phyloP scores from a whole-genome alignment of 2,113 vertebrate species.

The Amazona vittata region DNA sequence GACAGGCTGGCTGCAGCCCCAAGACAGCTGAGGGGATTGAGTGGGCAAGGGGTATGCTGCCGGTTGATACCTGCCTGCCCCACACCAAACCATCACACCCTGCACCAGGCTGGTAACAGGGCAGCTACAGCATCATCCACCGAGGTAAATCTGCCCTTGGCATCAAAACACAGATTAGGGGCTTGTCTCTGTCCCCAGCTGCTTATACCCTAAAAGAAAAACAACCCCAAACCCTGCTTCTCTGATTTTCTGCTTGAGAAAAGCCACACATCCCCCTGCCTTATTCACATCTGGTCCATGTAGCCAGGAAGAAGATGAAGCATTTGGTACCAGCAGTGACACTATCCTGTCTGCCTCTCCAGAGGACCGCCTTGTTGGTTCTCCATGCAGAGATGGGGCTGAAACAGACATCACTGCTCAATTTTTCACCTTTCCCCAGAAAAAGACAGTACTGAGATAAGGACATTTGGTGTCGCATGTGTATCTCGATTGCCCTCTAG shows the following conservation, averaged over 20 bases:
- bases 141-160: not conserved
- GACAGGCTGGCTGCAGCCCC: not conserved
- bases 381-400: not conserved
- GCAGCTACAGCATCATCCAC: not conserved
- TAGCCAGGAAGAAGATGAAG: not conserved
- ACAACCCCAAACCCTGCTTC: not conserved
- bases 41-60: not conserved
- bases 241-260: not conserved
- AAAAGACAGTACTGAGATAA: rapidly evolving
- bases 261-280: not conserved
- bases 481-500: slow-evolving; percentile 66
- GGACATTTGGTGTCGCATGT: not conserved
- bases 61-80: not conserved
- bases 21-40: rapidly evolving
- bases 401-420: not conserved
- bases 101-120: not conserved
- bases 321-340: not conserved
- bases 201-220: not conserved
- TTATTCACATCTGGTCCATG: not conserved
- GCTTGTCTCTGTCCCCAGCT: not conserved
- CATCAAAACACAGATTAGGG: not conserved
- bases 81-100: not conserved
- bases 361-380: not conserved
- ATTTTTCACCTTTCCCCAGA: not conserved
- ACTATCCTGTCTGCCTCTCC: not conserved